phyloP scores from a whole-genome alignment of 35 echinoderm and acorn worm species.

The Strongylocentrotus purpuratus region DNA sequence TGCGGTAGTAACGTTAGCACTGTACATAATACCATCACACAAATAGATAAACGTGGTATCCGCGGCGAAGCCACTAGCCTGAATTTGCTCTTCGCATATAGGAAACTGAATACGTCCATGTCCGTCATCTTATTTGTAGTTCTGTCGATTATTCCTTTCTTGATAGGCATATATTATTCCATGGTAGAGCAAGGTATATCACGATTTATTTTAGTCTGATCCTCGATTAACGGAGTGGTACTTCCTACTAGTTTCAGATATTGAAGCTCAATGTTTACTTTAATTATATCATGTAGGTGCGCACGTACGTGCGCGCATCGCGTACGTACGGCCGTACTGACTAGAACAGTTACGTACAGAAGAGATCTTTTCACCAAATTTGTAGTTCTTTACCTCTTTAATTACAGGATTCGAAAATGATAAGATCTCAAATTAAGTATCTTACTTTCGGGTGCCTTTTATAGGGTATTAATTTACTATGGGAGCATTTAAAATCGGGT shows the following conservation, averaged over 20 bases:
- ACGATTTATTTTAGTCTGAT: not conserved
- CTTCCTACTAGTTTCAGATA: not conserved
- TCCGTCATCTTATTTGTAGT: conserved; percentile 37
- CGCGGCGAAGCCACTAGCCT: not conserved
- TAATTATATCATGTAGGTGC: not conserved
- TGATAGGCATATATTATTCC: not conserved
- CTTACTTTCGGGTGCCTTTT: no score
- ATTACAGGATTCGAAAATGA: no score
- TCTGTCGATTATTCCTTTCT: not conserved
- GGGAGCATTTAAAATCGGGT: no score
- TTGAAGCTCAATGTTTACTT: not conserved
- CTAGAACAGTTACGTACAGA: no score
- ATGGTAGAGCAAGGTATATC: not conserved
- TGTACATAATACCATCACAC: conserved; percentile 43
- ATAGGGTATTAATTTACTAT: no score
- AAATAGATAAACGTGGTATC: conserved; percentile 21
- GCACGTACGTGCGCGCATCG: not conserved
- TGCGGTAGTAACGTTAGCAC: conserved; percentile 44
- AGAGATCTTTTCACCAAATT: no score
- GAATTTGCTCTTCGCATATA: conserved; percentile 47
- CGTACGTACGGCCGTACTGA: no score
- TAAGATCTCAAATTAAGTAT: no score
- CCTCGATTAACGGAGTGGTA: not conserved
- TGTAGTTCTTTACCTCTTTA: no score
- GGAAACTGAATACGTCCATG: conserved; percentile 32